Evolutionary conservation across 2,888 invertebrate genomes (phyloP), one percentile per base, ranked within the genome.

Genomic region (Byasa hedistus): DNA sequence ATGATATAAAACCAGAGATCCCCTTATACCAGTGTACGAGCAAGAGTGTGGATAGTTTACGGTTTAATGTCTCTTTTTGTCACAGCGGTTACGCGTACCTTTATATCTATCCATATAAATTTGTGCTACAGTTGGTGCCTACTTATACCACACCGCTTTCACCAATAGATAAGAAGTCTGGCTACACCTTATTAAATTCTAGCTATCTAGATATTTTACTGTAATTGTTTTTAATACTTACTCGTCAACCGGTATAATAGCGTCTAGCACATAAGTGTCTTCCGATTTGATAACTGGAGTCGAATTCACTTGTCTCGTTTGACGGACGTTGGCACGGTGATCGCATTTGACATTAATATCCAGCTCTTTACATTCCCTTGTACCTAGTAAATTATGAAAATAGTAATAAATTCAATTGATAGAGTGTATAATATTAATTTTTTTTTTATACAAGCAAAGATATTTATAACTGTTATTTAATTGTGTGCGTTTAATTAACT

Each of bases 341-440:
- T 97, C 97, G 79, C 98, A 98, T 83, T 97, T 97, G 3, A 98
- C 97, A 79, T 97, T 96, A 74, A 98, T 97, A 76, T 96, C 95
- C 63, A 98, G 91, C 78, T 98, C 97, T 79, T 96, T 97, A 82
- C 98, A 98, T 81, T 97, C 97, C 57, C 96, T 94, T 32, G 94
- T 94, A 76, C 94, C 94, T 94, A 55, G 12, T 23, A n/a, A 51
- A 54, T 54, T 21, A n/a, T 21, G 21, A n/a, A 39, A 15, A 39
- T 39, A 15, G 3, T 39, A 39, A 39, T 39, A 15, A 39, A 36
- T 12, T 15, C 10, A 39, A 39, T 15, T 39, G 10, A 39, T 12
- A 12, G 12, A 15, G 15, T 12, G 39, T 1, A 10, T 32, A 32
- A 32, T 5, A 32, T 32, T 7, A 32, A 32, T 32, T 32, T 32